phyloP scores from a whole-genome alignment of 2,797 vertebrate species.

The Agapornis canus region DNA sequence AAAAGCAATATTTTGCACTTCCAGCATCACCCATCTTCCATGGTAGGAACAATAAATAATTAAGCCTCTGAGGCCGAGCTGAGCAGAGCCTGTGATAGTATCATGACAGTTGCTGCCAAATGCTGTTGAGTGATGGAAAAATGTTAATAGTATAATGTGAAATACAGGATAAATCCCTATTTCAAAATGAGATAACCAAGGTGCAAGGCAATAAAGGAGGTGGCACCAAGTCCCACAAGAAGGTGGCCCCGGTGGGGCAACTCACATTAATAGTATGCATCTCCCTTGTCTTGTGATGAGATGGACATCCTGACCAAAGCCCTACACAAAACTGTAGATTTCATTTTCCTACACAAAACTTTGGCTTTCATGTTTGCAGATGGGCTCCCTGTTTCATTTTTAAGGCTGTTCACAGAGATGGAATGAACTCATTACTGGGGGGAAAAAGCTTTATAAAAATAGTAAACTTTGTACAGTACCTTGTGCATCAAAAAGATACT shows the following conservation, averaged over 20 bases:
- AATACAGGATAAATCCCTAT: not conserved
- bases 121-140: constrained; percentile 48
- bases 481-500: not conserved
- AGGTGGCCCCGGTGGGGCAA: not conserved
- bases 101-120: constrained; percentile 50
- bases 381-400: constrained; percentile 4
- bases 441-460: not conserved
- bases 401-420: not conserved
- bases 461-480: not conserved
- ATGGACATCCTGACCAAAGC: not conserved
- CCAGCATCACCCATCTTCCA: constrained; percentile 27
- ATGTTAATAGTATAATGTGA: constrained; percentile 10
- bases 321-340: not conserved
- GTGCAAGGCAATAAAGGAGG: not conserved
- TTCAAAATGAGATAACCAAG: not conserved
- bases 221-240: not conserved
- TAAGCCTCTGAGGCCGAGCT: constrained; percentile 56
- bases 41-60: constrained; percentile 67
- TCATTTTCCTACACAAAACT: not conserved
- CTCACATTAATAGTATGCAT: not conserved
- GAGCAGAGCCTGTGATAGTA: constrained; percentile 14
- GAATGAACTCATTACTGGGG: not conserved
- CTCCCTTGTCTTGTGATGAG: not conserved
- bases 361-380: not conserved
- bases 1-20: constrained; percentile 68